These are phyloP conservation scores for Camponotus fellah DNA, from an alignment of 2,888 invertebrate genomes.

Conservation along the genomic window DNA sequence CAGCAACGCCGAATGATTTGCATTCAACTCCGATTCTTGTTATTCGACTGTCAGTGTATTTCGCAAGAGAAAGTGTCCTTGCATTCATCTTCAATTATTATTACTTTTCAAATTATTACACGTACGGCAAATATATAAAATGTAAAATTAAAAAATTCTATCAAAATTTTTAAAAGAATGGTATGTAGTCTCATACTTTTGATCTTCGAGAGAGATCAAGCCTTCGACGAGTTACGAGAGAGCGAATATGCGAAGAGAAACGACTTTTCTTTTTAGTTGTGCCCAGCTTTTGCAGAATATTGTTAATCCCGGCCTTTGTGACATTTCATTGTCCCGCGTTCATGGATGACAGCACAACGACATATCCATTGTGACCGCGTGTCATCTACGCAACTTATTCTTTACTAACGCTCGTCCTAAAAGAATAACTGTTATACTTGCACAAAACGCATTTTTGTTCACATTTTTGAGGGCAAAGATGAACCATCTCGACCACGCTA, in stretches of 20 bases:
- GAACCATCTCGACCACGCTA: constrained; percentile 54
- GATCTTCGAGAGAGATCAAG: background rate
- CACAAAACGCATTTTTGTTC: constrained; percentile 51
- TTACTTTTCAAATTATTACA: constrained; percentile 25
- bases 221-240: background rate
- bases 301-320: constrained; percentile 70
- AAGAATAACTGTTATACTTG: constrained; percentile 53
- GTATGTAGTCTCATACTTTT: background rate
- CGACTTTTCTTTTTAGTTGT: constrained; percentile 32
- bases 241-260: constrained; percentile 11
- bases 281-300: constrained; percentile 66
- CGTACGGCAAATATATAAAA: background rate
- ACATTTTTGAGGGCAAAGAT: constrained; percentile 17
- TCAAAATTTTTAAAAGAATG: background rate
- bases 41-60: constrained; percentile 25
- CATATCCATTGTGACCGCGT: constrained; percentile 67
- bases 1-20: constrained; percentile 44
- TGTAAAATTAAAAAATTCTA: background rate
- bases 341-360: constrained; percentile 62
- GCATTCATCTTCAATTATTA: constrained; percentile 33
- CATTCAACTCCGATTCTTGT: constrained; percentile 45
- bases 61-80: constrained; percentile 25
- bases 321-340: constrained; percentile 63
- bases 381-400: constrained; percentile 50
- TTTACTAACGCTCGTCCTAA: constrained; percentile 46